These are phyloP conservation scores for Scaeva pyrastri DNA, from an alignment of 2,888 invertebrate species.

Conservation along the genomic window DNA sequence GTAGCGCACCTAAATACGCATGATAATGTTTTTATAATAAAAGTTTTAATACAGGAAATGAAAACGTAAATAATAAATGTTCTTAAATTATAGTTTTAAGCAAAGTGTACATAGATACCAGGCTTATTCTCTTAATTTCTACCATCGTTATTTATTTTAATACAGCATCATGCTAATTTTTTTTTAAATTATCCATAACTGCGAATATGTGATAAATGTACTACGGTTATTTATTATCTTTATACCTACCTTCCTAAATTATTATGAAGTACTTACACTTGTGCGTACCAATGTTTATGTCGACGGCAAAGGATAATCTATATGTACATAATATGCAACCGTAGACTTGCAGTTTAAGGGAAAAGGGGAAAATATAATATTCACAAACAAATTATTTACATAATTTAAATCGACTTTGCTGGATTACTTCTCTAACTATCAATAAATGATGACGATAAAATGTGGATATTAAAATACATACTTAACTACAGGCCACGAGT, in stretches of 20 bases:
- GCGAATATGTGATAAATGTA: background rate
- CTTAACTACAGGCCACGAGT: background rate
- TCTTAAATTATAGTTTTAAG: too few relatives aligned
- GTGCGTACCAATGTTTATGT: background rate
- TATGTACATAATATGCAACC: too few relatives aligned
- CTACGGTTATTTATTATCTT: background rate
- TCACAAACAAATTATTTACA: slow-evolving; percentile 25
- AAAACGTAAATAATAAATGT: too few relatives aligned
- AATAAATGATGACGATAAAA: slow-evolving; percentile 40
- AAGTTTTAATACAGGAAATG: slow-evolving; percentile 34
- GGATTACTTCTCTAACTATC: slow-evolving; percentile 60
- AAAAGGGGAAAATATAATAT: background rate
- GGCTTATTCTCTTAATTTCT: slow-evolving; percentile 1
- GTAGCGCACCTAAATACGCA: slow-evolving; percentile 6
- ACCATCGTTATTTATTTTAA: slow-evolving; percentile 51
- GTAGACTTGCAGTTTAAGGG: background rate
- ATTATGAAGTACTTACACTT: too few relatives aligned
- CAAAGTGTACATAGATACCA: background rate
- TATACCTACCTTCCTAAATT: background rate
- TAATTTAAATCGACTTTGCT: slow-evolving; percentile 43
- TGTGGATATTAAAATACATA: slow-evolving; percentile 55
- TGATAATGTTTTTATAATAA: slow-evolving; percentile 18
- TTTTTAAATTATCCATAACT: background rate
- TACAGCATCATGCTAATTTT: slow-evolving; percentile 10
- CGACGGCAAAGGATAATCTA: background rate